Base-by-base conservation (phyloP, 1,140 invertebrate genomes). In the Drosophila sulfurigaster region DNA sequence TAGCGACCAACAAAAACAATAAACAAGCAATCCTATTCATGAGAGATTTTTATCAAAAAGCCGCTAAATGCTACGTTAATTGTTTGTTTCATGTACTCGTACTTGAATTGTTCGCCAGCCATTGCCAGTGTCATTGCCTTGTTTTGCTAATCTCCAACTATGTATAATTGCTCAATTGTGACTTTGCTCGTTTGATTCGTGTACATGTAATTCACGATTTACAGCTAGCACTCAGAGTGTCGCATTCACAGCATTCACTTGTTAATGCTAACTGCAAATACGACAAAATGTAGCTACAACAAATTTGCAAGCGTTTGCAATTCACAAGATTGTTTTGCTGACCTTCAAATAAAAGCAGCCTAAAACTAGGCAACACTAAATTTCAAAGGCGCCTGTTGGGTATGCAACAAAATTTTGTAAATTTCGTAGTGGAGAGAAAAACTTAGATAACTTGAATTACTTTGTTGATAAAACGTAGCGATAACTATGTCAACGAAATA, bases 91-190 rank as follows among this genome's bases (percentile, higher is more conserved):
- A 52, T 51, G 51, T 16, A 57, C 45, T 35, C 16, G 63, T 56
- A 56, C 41, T 56, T 65, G 51, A 46, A 51, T 57, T 45, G 11
- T 45, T 60, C 51, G 38, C 51, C 58, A 38, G 8, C 28, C 72
- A 75, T 62, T 75, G 58, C 30, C 66, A 75, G 45, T 63, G 66
- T 70, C 66, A 75, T 58, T 70, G 66, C 15, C 58, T 69, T 13
- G 35, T 25, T 25, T 46, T 49, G 71, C 51, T 60, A 56, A 60
- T 68, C 51, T 38, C 7, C 0, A 3, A 11, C 28, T 15, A 20
- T 2, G 16, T 62, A 48, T 62, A 48, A 41, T 60, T 48, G 43
- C 7, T 46, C 45, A 62, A 15, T 59, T 45, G 41, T 59, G 7
- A 25, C 11, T 56, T 56, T n/a, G 10, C 11, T 52, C 5, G 1